phyloP scores from a whole-genome alignment of 2,888 invertebrate species.

The Tachina lurida region DNA sequence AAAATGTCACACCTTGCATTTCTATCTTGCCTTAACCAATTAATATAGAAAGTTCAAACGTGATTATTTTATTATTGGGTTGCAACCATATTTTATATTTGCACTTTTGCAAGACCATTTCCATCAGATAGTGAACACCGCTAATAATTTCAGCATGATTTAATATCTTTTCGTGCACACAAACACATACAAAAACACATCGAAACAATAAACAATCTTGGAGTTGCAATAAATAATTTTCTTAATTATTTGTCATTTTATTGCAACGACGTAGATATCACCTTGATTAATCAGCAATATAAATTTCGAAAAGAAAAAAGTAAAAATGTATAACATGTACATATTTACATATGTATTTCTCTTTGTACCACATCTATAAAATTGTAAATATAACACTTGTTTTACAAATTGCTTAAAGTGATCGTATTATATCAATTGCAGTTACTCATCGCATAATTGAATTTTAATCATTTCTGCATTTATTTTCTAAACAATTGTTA shows the following conservation, averaged over 20 bases:
- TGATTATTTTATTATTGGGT: too few species aligned
- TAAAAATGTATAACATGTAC: too few species aligned
- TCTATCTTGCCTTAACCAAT: too few species aligned
- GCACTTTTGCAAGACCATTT: too few species aligned
- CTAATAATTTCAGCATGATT: conserved; percentile 23
- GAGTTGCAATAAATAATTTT: conserved; percentile 41
- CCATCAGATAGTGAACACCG: too few species aligned
- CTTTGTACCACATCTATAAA: neutral
- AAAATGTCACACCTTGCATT: too few species aligned
- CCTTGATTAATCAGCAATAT: conserved; percentile 59
- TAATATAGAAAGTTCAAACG: too few species aligned
- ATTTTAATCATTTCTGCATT: conserved; percentile 12
- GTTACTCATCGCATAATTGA: conserved; percentile 2
- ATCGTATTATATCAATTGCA: conserved; percentile 4
- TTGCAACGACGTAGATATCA: conserved; percentile 17
- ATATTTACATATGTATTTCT: too few species aligned
- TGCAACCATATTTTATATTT: too few species aligned
- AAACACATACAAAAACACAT: neutral
- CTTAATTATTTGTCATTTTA: conserved; percentile 38
- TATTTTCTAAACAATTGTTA: neutral
- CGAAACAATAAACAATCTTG: conserved; percentile 22
- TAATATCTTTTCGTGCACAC: neutral
- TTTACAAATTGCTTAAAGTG: conserved; percentile 35
- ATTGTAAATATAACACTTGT: conserved; percentile 26
- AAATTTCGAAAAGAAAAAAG: conserved; percentile 22